Percentiles rank a stretch among this genome's conserved stretches.
These are phyloP conservation scores for Marmota flaviventris DNA, from an alignment of 2,113 vertebrate genomes.

Conservation along the genomic window DNA sequence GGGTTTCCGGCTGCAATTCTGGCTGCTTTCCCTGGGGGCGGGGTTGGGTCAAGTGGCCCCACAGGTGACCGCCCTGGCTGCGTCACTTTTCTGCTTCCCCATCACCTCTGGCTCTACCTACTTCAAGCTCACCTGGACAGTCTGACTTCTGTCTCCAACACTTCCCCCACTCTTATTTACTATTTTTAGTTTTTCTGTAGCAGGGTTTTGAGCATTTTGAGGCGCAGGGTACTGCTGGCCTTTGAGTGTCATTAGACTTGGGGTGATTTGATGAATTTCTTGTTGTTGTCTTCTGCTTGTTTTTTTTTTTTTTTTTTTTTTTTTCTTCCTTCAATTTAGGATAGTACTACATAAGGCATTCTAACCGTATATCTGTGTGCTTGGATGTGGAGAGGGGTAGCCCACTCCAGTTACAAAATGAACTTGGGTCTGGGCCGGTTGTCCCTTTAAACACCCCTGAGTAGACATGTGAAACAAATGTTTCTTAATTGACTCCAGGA, in stretches of 20 bases:
- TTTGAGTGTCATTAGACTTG: background rate
- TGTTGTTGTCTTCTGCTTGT: background rate
- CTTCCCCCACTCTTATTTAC: fast-evolving
- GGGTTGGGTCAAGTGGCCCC: background rate
- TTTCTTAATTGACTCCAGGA: background rate
- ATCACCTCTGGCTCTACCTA: background rate
- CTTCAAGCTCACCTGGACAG: background rate
- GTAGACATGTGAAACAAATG: background rate
- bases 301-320: background rate
- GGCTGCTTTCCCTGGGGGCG: background rate
- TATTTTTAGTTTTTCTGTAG: background rate
- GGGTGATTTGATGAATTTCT: background rate
- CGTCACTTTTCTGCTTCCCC: background rate
- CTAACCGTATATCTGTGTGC: background rate
- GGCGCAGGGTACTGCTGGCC: background rate
- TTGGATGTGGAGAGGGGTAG: too few relatives aligned
- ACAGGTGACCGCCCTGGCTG: constrained; percentile 68
- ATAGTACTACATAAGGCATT: background rate
- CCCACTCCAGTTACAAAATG: background rate
- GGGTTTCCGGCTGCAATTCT: background rate
- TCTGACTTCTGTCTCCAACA: fast-evolving
- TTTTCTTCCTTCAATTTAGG: background rate
- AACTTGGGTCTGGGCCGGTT: background rate
- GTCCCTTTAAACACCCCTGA: background rate
- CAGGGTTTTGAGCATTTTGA: background rate